A percentile compares a stretch with the other conserved stretches of the same genome.
phyloP scores from a whole-genome alignment of 2,888 invertebrate genomes.

The Loripinus fragilis region DNA sequence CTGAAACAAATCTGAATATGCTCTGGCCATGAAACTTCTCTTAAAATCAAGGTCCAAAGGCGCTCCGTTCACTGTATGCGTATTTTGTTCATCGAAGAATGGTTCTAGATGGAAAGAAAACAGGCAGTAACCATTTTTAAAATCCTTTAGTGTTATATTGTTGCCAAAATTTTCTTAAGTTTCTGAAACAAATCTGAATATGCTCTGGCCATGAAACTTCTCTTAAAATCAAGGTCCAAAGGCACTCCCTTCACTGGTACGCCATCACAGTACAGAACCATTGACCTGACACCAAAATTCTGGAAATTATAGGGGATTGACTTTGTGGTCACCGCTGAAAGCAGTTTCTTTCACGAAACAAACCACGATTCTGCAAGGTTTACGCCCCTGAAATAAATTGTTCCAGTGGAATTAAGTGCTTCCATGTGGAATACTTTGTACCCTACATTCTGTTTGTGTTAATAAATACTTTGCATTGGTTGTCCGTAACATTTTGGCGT shows the following conservation, averaged over 20 bases:
- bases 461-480: conserved; percentile 11
- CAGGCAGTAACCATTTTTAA: not conserved
- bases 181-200: conserved; percentile 14
- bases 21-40: not conserved
- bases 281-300: conserved; percentile 2
- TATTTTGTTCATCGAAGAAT: not conserved
- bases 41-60: conserved; percentile 4
- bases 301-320: conserved; percentile 11
- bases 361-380: conserved; percentile 13
- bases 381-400: conserved; percentile 12
- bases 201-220: not conserved
- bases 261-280: not conserved
- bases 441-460: not conserved
- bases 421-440: conserved; percentile 2
- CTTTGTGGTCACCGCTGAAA: not conserved
- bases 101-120: conserved; percentile 15
- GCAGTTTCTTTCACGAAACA: not conserved
- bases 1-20: not conserved
- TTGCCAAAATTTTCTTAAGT: conserved; percentile 12
- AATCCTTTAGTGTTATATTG: not conserved
- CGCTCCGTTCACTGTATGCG: not conserved
- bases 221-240: not conserved
- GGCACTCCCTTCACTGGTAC: conserved; percentile 7
- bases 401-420: conserved; percentile 14
- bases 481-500: conserved; percentile 28